Evolutionary conservation across 2,888 invertebrate species (phyloP).

Genomic region (Aphodius sticticus): DNA sequence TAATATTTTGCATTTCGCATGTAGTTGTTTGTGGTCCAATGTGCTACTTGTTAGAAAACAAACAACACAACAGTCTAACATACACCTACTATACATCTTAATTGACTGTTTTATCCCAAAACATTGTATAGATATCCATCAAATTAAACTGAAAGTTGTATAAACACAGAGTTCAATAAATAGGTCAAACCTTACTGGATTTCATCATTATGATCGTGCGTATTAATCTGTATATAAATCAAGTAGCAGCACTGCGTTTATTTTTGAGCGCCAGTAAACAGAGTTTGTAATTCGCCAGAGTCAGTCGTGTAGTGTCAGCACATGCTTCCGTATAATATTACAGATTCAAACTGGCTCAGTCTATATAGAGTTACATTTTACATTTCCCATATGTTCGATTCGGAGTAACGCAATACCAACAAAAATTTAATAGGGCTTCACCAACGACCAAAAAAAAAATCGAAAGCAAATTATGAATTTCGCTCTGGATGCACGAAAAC

Average conservation of each 20-base stretch:
- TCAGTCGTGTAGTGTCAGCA: background rate
- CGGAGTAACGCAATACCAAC: background rate
- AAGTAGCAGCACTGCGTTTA: background rate
- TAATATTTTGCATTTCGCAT: too few relatives aligned
- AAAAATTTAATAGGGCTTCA: background rate
- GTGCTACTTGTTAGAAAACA: too few relatives aligned
- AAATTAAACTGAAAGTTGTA: background rate
- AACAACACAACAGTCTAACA: too few relatives aligned
- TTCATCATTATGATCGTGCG: background rate
- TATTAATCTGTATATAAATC: background rate
- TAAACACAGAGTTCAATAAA: background rate
- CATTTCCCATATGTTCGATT: background rate
- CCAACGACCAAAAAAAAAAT: background rate
- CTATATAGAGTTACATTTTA: background rate
- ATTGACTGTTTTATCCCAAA: too few relatives aligned
- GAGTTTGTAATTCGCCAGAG: background rate
- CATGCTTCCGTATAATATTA: background rate
- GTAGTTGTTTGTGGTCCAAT: too few relatives aligned
- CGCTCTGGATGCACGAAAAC: background rate
- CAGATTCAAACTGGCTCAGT: background rate
- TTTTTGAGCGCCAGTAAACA: background rate
- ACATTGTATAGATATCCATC: too few relatives aligned
- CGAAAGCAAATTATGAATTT: background rate
- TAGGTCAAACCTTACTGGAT: background rate
- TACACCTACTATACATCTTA: too few relatives aligned